phyloP scores from a whole-genome alignment of 2,888 invertebrate species.

The Apotomis turbidana region DNA sequence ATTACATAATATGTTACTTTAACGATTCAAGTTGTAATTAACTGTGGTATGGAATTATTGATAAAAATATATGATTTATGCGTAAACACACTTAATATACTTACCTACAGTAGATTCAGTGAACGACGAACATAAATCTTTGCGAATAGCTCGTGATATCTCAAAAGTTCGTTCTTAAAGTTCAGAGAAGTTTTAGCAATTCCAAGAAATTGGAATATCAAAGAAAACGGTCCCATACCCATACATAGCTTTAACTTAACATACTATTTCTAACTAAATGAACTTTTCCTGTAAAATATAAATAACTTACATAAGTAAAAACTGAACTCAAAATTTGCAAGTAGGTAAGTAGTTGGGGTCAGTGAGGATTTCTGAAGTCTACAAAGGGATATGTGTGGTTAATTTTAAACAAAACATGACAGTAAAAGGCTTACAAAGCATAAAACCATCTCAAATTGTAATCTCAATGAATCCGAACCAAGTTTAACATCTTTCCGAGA shows the following conservation, averaged over 20 bases:
- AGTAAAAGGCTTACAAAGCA: constrained; percentile 3
- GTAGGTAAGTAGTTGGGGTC: no score
- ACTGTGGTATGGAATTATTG: no score
- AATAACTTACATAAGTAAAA: no score
- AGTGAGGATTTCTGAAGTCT: no score
- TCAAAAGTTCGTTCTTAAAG: not conserved
- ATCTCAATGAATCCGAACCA: constrained; percentile 9
- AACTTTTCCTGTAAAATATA: no score
- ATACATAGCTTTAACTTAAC: not conserved
- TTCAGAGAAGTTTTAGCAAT: not conserved
- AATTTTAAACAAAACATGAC: constrained; percentile 3
- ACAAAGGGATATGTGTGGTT: not conserved
- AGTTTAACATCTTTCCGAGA: constrained; percentile 31
- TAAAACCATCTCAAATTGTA: constrained; percentile 20
- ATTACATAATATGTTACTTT: no score
- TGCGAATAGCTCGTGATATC: not conserved
- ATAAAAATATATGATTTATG: no score
- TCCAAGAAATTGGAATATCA: not conserved
- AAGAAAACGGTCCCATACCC: not conserved
- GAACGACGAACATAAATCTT: not conserved
- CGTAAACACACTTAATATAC: no score
- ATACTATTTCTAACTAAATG: not conserved
- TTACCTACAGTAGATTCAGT: no score
- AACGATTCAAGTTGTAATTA: no score
- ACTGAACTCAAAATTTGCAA: no score